A percentile compares a stretch with the other conserved stretches of the same genome.
These are phyloP conservation scores for Crambe crambe DNA, from an alignment of 37 sponge, comb jelly and placozoan species.

Conservation along the genomic window DNA sequence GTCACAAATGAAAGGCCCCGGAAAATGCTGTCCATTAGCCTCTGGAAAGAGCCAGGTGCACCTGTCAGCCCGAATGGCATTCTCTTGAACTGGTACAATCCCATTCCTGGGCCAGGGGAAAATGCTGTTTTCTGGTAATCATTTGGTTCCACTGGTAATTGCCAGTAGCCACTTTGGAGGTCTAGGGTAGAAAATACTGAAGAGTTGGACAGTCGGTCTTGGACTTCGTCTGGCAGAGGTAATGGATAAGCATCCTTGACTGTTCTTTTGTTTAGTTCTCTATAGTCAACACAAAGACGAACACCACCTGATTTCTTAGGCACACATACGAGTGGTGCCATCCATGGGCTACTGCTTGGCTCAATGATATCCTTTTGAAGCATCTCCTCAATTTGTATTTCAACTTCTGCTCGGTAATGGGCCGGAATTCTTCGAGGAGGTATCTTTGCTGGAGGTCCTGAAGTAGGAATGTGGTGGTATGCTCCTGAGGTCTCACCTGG, in stretches of 20 bases:
- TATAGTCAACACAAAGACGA: slow-evolving; percentile 58
- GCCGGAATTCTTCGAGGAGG: slow-evolving; percentile 60
- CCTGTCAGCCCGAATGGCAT: slow-evolving; percentile 61
- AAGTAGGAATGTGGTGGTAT: slow-evolving; percentile 31
- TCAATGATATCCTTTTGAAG: slow-evolving; percentile 62
- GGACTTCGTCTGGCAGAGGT: slow-evolving; percentile 70
- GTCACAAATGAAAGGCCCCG: slow-evolving; percentile 48
- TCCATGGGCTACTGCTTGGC: slow-evolving; percentile 64
- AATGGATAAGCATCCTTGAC: slow-evolving; percentile 62
- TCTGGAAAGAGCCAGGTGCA: slow-evolving; percentile 60
- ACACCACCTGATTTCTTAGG: slow-evolving; percentile 54
- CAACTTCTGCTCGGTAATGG: slow-evolving; percentile 50
- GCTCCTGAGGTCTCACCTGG: slow-evolving; percentile 44
- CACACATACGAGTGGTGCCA: slow-evolving; percentile 73
- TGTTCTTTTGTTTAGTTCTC: slow-evolving; percentile 64
- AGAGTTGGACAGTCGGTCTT: slow-evolving; percentile 51
- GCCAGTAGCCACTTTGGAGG: slow-evolving; percentile 69
- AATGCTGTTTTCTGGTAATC: slow-evolving; percentile 60
- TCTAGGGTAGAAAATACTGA: slow-evolving; percentile 54
- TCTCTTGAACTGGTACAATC: slow-evolving; percentile 51
- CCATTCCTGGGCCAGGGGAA: slow-evolving; percentile 60
- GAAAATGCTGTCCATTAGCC: slow-evolving; percentile 51
- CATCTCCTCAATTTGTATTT: slow-evolving; percentile 45
- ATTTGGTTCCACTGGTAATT: slow-evolving; percentile 50
- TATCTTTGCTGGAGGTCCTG: slow-evolving; percentile 32